A percentile compares a stretch with the other conserved stretches of the same genome.
phyloP scores from a whole-genome alignment of 2,797 vertebrate species.

The Manis javanica region DNA sequence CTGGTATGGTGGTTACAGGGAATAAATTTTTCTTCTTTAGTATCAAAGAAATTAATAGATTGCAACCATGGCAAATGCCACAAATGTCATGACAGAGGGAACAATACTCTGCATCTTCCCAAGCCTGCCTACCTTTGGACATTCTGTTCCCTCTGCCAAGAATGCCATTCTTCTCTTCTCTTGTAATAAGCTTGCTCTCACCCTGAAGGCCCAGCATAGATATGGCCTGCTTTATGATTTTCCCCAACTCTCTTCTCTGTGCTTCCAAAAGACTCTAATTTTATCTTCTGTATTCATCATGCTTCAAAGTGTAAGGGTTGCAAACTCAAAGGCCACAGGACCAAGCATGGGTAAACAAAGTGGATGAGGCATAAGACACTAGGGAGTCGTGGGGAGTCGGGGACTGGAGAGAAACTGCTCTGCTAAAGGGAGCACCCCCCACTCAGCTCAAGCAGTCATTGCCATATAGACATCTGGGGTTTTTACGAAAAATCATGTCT shows the following conservation, averaged over 20 bases:
- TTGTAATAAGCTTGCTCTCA: neutral
- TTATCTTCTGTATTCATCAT: neutral
- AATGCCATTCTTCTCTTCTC: neutral
- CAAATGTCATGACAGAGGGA: neutral
- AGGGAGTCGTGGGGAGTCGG: neutral
- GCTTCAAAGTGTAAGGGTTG: neutral
- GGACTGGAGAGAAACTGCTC: neutral
- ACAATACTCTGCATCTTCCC: neutral
- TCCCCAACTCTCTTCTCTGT: neutral
- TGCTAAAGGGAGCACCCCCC: neutral
- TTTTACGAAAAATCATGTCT: neutral
- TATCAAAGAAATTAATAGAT: slow-evolving; percentile 55
- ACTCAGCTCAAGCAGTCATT: neutral
- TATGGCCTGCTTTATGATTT: neutral
- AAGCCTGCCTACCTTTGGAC: neutral
- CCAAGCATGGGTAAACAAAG: neutral
- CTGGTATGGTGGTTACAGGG: slow-evolving; percentile 21
- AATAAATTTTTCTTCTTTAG: neutral
- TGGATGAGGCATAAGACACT: neutral
- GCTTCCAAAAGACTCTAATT: neutral
- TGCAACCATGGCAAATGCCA: neutral
- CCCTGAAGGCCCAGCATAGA: neutral
- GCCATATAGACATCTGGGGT: neutral
- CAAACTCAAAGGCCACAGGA: neutral
- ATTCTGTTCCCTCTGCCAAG: neutral